Percentiles rank a stretch among this genome's conserved stretches.
Evolutionary conservation across 2,113 vertebrate species (phyloP).

Genomic region (Sclerurus mexicanus): DNA sequence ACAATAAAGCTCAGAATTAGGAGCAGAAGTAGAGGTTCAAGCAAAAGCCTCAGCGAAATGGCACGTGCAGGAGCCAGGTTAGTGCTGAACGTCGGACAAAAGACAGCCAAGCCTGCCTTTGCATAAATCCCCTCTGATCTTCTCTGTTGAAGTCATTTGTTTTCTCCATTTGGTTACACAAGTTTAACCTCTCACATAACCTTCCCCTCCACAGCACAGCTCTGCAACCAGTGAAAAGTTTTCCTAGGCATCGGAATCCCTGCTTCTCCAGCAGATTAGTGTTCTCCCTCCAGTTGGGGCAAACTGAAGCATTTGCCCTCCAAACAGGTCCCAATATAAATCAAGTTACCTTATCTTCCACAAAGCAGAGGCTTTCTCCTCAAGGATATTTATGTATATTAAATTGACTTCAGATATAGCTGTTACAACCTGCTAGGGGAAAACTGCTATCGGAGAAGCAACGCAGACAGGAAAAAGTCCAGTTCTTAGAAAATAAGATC

Average conservation of each 20-base stretch:
- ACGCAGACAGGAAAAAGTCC: not conserved
- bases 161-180: constrained; percentile 63
- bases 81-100: not conserved
- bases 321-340: not conserved
- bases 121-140: not conserved
- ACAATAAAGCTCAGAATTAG: constrained; percentile 31
- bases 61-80: not conserved
- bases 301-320: not conserved
- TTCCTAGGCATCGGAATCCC: constrained; percentile 38
- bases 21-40: constrained; percentile 4
- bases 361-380: not conserved
- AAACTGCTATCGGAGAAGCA: not conserved
- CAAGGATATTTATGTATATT: not conserved
- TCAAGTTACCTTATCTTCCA: not conserved
- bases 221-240: constrained; percentile 18
- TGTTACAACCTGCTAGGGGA: not conserved
- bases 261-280: not conserved
- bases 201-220: constrained; percentile 44
- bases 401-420: not conserved
- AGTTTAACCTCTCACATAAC: constrained; percentile 56
- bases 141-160: constrained; percentile 52
- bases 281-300: not conserved
- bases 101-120: constrained; percentile 20
- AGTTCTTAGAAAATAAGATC: constrained; percentile 29
- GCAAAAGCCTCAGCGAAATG: not conserved